Evolutionary conservation across 2,113 vertebrate species (phyloP).

Genomic region (Beaufortia kweichowensis): DNA sequence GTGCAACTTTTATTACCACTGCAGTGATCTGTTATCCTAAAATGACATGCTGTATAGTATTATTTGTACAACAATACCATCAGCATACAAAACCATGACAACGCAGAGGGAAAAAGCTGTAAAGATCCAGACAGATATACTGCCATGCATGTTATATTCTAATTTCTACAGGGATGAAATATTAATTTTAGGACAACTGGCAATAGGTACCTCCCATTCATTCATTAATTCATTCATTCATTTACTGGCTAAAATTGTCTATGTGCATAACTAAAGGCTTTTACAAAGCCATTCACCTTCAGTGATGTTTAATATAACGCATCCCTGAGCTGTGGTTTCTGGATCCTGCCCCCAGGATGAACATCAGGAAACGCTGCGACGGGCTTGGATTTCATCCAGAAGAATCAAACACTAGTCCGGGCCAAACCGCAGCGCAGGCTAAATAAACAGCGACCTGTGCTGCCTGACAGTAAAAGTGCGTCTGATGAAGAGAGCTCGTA

Average conservation of each 20-base stretch:
- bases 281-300: neutral
- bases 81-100: too few species aligned
- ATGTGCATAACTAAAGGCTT: constrained; percentile 25
- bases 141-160: too few species aligned
- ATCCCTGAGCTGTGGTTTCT: constrained; percentile 12
- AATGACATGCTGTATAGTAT: too few species aligned
- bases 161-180: too few species aligned
- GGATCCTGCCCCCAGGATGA: constrained; percentile 23
- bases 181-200: too few species aligned
- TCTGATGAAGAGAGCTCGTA: constrained; percentile 48
- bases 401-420: constrained; percentile 24
- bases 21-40: too few species aligned
- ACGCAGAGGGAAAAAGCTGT: too few species aligned
- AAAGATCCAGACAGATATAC: too few species aligned
- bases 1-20: too few species aligned
- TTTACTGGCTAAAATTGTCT: neutral
- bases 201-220: neutral
- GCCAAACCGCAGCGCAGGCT: constrained; percentile 41
- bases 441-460: constrained; percentile 34
- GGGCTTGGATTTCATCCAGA: constrained; percentile 33
- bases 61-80: too few species aligned
- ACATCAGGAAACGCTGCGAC: constrained; percentile 28
- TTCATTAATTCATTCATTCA: constrained; percentile 25
- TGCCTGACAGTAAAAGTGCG: constrained; percentile 40
- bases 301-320: constrained; percentile 32